Conservation (phyloP, 2,113 vertebrate genomes). For the Labeo catla region DNA sequence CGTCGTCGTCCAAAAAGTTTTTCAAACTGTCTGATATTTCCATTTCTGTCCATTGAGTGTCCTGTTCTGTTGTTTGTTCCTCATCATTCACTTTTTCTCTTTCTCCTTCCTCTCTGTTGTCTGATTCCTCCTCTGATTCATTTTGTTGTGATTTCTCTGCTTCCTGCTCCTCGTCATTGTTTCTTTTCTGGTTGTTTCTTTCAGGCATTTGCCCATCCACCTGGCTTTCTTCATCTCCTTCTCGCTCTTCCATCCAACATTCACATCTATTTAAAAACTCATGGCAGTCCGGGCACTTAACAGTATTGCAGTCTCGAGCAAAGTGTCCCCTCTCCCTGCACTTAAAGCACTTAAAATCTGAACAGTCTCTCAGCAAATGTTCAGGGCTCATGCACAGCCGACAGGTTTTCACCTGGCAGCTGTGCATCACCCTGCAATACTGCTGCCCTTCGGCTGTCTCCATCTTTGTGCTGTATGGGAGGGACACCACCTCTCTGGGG, state of each 20-base stretch:
- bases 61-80: not conserved
- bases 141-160: not conserved
- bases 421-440: not conserved
- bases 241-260: not conserved
- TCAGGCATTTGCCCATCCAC: not conserved
- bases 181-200: not conserved
- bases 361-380: not conserved
- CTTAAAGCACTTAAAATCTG: not conserved
- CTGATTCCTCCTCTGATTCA: not conserved
- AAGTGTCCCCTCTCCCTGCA: not conserved
- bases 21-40: not conserved
- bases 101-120: not conserved
- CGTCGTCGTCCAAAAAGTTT: too few species aligned
- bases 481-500: not conserved
- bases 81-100: not conserved
- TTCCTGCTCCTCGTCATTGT: not conserved
- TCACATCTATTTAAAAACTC: not conserved
- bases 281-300: not conserved
- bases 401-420: not conserved
- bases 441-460: not conserved
- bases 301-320: not conserved
- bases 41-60: not conserved
- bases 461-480: not conserved
- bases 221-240: not conserved
- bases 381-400: not conserved